Conservation (phyloP, 1,140 invertebrate genomes). For the Drusus annulatus region DNA sequence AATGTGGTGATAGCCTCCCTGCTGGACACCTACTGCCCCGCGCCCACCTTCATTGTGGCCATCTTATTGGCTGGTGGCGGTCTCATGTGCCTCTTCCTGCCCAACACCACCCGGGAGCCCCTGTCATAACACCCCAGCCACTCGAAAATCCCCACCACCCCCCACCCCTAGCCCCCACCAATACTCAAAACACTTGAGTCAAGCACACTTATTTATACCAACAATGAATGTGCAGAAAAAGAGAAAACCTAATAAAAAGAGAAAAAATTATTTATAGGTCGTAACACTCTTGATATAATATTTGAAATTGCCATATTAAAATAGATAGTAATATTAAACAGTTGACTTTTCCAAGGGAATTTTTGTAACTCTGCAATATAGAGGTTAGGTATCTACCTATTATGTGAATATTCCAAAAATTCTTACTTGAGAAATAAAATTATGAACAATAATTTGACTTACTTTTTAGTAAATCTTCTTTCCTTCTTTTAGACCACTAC, state of each 20-base stretch:
- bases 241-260: not conserved
- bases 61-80: conserved; percentile 85
- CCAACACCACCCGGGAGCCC: conserved; percentile 87
- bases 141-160: not conserved
- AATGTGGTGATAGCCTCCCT: conserved; percentile 89
- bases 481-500: not conserved
- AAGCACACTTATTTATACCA: conserved; percentile 20
- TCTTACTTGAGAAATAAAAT: no score
- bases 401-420: not conserved
- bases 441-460: no score
- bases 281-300: conserved; percentile 20
- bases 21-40: conserved; percentile 86
- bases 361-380: not conserved
- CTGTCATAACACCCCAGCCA: conserved; percentile 75
- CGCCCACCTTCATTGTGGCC: conserved; percentile 89
- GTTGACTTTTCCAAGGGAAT: not conserved
- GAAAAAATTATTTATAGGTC: conserved; percentile 1
- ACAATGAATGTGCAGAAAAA: conserved; percentile 33
- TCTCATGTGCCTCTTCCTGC: conserved; percentile 86
- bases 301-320: conserved; percentile 36
- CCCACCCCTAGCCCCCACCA: not conserved
- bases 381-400: no score
- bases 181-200: not conserved
- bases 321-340: conserved; percentile 18
- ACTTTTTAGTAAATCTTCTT: no score